A percentile compares a stretch with the other conserved stretches of the same genome.
These are phyloP conservation scores for Cettia cetti DNA, from an alignment of 2,113 vertebrate species.

Conservation along the genomic window DNA sequence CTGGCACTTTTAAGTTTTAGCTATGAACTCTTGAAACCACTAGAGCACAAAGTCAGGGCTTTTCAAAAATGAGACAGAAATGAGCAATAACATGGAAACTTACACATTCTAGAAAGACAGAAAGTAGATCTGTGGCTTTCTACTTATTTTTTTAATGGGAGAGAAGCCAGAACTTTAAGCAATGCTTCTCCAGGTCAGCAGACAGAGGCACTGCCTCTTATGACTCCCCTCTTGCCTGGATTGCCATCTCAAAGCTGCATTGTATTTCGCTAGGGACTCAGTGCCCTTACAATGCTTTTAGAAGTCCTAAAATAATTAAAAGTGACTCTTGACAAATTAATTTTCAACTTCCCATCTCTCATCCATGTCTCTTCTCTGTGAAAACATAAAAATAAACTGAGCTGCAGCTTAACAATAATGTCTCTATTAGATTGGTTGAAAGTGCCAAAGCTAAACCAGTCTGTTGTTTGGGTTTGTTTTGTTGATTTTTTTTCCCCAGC, in stretches of 20 bases:
- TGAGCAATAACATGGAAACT: not conserved
- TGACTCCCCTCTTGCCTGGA: not conserved
- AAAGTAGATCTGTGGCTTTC: not conserved
- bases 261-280: not conserved
- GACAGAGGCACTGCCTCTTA: not conserved
- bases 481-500: not conserved
- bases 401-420: not conserved
- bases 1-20: not conserved
- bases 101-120: not conserved
- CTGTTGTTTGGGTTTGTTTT: not conserved
- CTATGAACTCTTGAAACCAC: not conserved
- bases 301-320: not conserved
- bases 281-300: not conserved
- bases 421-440: not conserved
- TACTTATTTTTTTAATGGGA: not conserved
- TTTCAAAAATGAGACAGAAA: not conserved
- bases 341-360: not conserved
- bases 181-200: not conserved
- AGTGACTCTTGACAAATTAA: not conserved
- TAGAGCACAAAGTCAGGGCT: not conserved
- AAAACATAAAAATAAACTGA: not conserved
- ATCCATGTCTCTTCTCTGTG: not conserved
- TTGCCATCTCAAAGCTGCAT: not conserved
- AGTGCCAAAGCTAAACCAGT: not conserved
- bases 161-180: not conserved